phyloP scores from a whole-genome alignment of 2,797 vertebrate species.

The Sebastes hubbsi region DNA sequence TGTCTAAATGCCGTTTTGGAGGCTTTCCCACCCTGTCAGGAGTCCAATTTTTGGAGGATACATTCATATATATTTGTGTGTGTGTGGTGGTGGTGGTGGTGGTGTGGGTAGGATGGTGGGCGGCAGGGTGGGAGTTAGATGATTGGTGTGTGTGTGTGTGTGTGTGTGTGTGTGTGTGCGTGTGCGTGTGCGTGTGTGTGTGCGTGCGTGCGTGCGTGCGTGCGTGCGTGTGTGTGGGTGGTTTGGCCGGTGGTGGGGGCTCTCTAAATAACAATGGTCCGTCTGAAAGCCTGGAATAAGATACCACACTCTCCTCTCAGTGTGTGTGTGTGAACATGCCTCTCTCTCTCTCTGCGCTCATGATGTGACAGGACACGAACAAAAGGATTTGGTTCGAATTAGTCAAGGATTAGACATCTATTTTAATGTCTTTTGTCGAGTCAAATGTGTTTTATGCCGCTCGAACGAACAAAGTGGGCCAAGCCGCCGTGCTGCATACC shows the following conservation, averaged over 20 bases:
- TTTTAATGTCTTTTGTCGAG: slow-evolving; percentile 66
- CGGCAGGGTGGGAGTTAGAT: slow-evolving; percentile 48
- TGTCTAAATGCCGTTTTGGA: slow-evolving; percentile 51
- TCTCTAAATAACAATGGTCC: slow-evolving; percentile 66
- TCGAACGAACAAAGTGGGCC: slow-evolving; percentile 48
- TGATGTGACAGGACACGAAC: slow-evolving; percentile 61
- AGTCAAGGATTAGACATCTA: slow-evolving; percentile 72
- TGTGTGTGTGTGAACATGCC: not conserved
- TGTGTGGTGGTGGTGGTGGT: slow-evolving; percentile 10
- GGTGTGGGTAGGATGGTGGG: slow-evolving; percentile 54
- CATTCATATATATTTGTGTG: not conserved
- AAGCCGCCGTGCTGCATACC: slow-evolving; percentile 40
- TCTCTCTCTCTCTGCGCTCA: slow-evolving; percentile 14
- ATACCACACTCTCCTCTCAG: slow-evolving; percentile 25
- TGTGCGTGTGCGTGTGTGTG: slow-evolving; percentile 6
- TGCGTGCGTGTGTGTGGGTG: slow-evolving; percentile 21
- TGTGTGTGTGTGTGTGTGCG: slow-evolving; percentile 1
- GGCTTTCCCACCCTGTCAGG: slow-evolving; percentile 40
- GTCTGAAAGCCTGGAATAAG: slow-evolving; percentile 57
- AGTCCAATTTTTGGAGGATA: slow-evolving; percentile 31
- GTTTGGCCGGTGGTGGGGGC: slow-evolving; percentile 48
- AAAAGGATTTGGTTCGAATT: slow-evolving; percentile 68
- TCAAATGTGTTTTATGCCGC: slow-evolving; percentile 40
- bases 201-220: slow-evolving; percentile 1
- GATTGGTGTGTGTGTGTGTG: slow-evolving; percentile 37